A percentile compares a stretch with the other conserved stretches of the same genome.
These are phyloP conservation scores for Erpobdella octoculata DNA, from an alignment of 2,888 invertebrate species.

Conservation along the genomic window DNA sequence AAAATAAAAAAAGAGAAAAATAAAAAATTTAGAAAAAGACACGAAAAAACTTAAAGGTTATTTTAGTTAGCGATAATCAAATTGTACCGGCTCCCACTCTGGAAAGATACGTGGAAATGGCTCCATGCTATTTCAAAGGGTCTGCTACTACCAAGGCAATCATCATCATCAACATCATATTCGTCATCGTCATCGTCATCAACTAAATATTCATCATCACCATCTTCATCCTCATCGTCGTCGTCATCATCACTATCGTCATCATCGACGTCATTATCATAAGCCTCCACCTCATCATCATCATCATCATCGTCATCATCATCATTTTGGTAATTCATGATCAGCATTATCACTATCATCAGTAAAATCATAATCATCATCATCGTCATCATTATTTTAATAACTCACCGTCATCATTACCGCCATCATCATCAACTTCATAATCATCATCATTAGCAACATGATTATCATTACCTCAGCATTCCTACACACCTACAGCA, in stretches of 20 bases:
- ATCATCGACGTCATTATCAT: neutral
- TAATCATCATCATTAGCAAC: neutral
- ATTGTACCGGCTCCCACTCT: no score
- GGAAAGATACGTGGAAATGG: no score
- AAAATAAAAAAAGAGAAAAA: no score
- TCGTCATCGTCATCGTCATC: neutral
- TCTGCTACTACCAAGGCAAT: no score
- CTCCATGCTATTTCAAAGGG: no score
- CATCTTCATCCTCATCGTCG: neutral
- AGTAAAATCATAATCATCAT: no score
- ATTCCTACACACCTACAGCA: neutral
- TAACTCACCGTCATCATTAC: slow-evolving; percentile 2
- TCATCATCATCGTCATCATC: slow-evolving; percentile 48
- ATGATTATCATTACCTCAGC: neutral
- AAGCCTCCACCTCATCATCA: slow-evolving; percentile 16
- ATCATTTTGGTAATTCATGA: slow-evolving; percentile 11
- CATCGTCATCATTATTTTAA: slow-evolving; percentile 2
- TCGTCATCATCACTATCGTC: neutral
- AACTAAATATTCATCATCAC: no score
- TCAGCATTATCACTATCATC: neutral
- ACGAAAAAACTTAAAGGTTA: no score
- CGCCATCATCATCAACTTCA: neutral
- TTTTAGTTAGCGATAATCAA: no score
- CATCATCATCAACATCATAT: neutral
- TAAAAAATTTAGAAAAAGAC: no score